These are phyloP conservation scores for Pyrocephalus nanus DNA, from an alignment of 2,797 vertebrate genomes.

Conservation along the genomic window DNA sequence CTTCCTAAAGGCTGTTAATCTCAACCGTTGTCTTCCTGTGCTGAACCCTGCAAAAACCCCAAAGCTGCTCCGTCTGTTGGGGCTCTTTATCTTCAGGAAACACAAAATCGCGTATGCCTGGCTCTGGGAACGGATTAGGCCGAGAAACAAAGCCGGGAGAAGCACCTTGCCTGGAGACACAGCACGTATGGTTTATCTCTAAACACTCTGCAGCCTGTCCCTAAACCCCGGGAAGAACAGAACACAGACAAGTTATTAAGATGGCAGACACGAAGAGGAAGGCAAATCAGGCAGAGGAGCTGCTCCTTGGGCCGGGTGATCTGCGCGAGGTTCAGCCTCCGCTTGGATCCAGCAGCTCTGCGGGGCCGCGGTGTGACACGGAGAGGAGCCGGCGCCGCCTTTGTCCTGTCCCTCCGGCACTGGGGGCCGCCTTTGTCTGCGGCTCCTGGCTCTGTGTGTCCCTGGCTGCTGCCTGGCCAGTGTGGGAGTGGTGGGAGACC, in stretches of 20 bases:
- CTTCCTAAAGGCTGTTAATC: not conserved
- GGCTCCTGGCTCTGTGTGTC: rapidly evolving
- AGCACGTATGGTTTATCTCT: not conserved
- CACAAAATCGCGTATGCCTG: not conserved
- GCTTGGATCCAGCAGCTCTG: rapidly evolving
- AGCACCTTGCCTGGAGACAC: slow-evolving; percentile 19
- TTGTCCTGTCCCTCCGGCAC: not conserved
- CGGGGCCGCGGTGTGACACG: rapidly evolving
- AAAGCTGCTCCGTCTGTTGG: not conserved
- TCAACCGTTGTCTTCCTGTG: slow-evolving; percentile 51
- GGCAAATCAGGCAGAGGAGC: not conserved
- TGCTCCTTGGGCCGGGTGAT: not conserved
- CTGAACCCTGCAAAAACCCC: not conserved
- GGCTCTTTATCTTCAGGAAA: slow-evolving; percentile 65
- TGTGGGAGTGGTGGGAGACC: not conserved
- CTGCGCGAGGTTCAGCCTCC: rapidly evolving
- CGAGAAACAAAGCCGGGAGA: slow-evolving; percentile 38
- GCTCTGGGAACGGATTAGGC: not conserved
- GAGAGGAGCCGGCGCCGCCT: not conserved
- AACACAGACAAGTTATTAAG: not conserved
- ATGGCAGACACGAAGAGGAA: not conserved
- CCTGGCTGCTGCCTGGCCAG: not conserved
- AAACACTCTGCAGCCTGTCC: not conserved
- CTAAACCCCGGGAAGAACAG: not conserved
- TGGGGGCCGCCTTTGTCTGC: slow-evolving; percentile 29